Conservation (phyloP, 2,797 vertebrate species). For the Lepilemur septentrionalis region DNA sequence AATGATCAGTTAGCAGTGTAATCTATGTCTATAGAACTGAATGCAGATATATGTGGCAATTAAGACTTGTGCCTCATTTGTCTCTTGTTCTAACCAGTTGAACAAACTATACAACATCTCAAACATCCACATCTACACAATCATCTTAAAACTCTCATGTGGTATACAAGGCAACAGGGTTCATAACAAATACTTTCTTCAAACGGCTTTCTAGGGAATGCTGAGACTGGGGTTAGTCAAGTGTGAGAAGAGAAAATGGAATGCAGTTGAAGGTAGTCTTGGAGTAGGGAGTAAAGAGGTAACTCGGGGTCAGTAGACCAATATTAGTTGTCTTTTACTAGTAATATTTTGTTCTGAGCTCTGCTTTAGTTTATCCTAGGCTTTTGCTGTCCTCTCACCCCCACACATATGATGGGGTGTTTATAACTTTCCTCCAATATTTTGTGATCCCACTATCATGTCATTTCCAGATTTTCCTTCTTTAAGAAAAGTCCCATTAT, state of each 20-base stretch:
- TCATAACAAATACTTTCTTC: neutral
- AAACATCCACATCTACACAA: neutral
- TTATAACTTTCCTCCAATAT: neutral
- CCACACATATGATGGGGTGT: neutral
- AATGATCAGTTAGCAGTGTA: neutral
- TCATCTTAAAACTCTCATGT: neutral
- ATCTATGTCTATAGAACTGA: neutral
- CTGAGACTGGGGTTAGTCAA: neutral
- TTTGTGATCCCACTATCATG: neutral
- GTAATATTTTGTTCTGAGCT: neutral
- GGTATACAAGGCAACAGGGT: neutral
- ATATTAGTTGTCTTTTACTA: neutral
- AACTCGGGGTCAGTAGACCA: no score
- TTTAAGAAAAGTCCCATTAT: neutral
- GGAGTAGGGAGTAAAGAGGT: neutral
- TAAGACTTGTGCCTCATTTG: neutral
- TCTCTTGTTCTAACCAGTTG: neutral
- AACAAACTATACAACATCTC: neutral
- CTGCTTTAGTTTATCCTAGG: neutral
- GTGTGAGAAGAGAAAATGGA: neutral
- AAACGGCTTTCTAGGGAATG: neutral
- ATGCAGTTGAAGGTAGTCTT: no score
- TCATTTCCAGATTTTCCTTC: neutral
- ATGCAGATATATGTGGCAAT: neutral
- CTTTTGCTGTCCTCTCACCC: neutral